Evolutionary conservation across 1,140 invertebrate genomes (phyloP).

Genomic region (Macrobrachium rosenbergii): DNA sequence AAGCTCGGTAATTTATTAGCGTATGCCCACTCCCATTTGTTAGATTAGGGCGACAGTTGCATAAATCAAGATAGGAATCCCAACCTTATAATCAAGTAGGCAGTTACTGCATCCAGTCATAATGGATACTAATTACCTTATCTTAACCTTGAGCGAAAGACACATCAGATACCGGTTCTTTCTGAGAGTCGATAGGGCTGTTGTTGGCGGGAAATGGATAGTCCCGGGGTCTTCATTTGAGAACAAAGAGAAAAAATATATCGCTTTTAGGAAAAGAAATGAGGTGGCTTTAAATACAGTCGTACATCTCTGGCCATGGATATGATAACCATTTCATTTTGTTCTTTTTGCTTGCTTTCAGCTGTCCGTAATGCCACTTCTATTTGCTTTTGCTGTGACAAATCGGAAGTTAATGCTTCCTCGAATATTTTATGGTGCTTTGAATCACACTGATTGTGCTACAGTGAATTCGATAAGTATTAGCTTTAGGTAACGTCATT

Average conservation of each 20-base stretch:
- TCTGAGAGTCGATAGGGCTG: background rate
- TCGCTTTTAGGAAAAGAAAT: background rate
- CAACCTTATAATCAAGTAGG: conserved; percentile 29
- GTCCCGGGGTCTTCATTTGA: background rate
- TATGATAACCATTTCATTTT: too few relatives aligned
- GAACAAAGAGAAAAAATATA: background rate
- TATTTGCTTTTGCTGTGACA: too few relatives aligned
- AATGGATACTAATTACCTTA: conserved; percentile 54
- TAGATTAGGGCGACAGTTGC: conserved; percentile 27
- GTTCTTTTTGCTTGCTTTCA: too few relatives aligned
- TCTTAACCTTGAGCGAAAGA: conserved; percentile 46
- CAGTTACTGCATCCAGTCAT: conserved; percentile 55
- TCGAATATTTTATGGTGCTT: too few relatives aligned
- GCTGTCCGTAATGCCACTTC: too few relatives aligned
- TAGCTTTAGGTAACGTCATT: too few relatives aligned
- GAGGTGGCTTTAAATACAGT: background rate
- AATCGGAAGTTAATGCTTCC: too few relatives aligned
- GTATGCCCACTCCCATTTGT: conserved; percentile 20
- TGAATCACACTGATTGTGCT: too few relatives aligned
- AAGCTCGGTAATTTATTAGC: conserved; percentile 38
- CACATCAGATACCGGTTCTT: conserved; percentile 29
- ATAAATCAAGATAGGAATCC: conserved; percentile 29
- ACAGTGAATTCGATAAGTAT: too few relatives aligned
- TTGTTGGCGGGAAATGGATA: background rate
- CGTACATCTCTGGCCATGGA: too few relatives aligned